A percentile compares a stretch with the other conserved stretches of the same genome.
Evolutionary conservation across 2,888 invertebrate genomes (phyloP).

Genomic region (Callimorpha dominula): DNA sequence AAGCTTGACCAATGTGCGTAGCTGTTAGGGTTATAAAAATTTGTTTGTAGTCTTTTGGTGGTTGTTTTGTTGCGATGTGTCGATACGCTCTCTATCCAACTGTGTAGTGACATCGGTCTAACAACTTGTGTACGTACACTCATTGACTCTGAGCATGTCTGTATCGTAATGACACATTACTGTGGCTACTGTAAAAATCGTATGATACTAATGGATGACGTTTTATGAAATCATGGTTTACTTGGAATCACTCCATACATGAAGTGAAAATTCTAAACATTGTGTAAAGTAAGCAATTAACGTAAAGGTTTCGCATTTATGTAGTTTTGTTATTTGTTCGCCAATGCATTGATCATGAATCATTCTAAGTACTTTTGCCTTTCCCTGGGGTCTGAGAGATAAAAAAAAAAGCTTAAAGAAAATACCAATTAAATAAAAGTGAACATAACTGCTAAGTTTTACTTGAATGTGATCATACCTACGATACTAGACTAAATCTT

Average conservation of each 20-base stretch:
- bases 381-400: slow-evolving; percentile 45
- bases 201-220: slow-evolving; percentile 21
- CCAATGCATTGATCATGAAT: slow-evolving; percentile 45
- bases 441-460: slow-evolving; percentile 23
- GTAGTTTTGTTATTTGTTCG: slow-evolving; percentile 32
- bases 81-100: slow-evolving; percentile 21
- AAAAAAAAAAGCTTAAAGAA: slow-evolving; percentile 48
- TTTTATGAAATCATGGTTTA: slow-evolving; percentile 37
- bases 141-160: slow-evolving; percentile 6
- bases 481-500: slow-evolving; percentile 17
- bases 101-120: background rate
- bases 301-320: slow-evolving; percentile 51
- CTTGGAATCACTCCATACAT: slow-evolving; percentile 26
- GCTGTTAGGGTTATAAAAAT: slow-evolving; percentile 38
- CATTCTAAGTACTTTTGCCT: slow-evolving; percentile 46
- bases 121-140: background rate
- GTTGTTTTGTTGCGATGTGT: slow-evolving; percentile 24
- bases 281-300: slow-evolving; percentile 37
- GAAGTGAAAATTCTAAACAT: slow-evolving; percentile 31
- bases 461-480: slow-evolving; percentile 16
- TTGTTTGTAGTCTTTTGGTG: slow-evolving; percentile 32
- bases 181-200: slow-evolving; percentile 24
- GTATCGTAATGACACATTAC: slow-evolving; percentile 18
- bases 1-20: slow-evolving; percentile 46
- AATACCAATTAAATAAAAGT: slow-evolving; percentile 39